phyloP scores from a whole-genome alignment of 2,797 vertebrate genomes.

The Huso huso region DNA sequence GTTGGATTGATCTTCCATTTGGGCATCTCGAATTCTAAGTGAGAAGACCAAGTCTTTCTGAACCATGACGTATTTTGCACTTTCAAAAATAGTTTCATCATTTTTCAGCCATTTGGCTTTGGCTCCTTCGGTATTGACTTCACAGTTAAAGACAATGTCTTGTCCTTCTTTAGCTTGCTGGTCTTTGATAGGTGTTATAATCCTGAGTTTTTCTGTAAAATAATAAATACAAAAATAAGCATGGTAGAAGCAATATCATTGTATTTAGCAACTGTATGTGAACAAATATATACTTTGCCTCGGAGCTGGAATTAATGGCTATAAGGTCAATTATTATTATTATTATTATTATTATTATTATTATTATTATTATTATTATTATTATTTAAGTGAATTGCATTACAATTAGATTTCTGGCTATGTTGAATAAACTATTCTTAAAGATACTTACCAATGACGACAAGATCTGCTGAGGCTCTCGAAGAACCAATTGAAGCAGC shows the following conservation, averaged over 20 bases:
- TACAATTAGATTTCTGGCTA: no score
- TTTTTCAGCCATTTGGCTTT: slow-evolving; percentile 95
- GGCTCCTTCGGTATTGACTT: slow-evolving; percentile 88
- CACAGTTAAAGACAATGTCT: slow-evolving; percentile 89
- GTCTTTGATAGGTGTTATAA: slow-evolving; percentile 87
- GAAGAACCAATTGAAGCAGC: slow-evolving; percentile 71
- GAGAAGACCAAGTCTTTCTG: slow-evolving; percentile 89
- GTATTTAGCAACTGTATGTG: no score
- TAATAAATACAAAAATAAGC: not conserved
- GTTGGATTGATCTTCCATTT: slow-evolving; percentile 70
- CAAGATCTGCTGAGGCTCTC: slow-evolving; percentile 76
- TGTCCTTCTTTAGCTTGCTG: slow-evolving; percentile 74
- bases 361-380: no score
- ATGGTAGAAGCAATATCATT: no score
- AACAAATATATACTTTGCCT: no score
- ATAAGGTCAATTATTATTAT: no score
- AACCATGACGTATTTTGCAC: slow-evolving; percentile 83
- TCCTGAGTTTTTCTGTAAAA: slow-evolving; percentile 82
- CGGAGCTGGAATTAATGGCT: no score
- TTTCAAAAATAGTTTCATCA: slow-evolving; percentile 85
- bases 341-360: no score
- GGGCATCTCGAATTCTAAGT: slow-evolving; percentile 79
- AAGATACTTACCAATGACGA: slow-evolving; percentile 71
- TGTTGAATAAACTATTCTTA: no score
- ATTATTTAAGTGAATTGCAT: no score